phyloP scores from a whole-genome alignment of 2,888 invertebrate species.

The Cylloceria caligata region DNA sequence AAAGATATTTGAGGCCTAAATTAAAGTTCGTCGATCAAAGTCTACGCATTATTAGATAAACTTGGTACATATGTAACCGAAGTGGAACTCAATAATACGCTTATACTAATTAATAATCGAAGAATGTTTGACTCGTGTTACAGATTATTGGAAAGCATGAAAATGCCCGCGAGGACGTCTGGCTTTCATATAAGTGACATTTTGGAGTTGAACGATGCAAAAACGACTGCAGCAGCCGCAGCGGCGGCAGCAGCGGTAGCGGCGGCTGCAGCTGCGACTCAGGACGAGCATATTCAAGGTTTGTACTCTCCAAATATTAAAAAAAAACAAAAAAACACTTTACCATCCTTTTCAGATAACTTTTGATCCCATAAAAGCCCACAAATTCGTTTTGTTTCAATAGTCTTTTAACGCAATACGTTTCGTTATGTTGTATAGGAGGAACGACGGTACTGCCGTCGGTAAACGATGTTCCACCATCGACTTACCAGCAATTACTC shows the following conservation, averaged over 20 bases:
- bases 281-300: conserved; percentile 82
- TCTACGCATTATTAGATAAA: neutral
- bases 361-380: neutral
- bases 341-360: neutral
- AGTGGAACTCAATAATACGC: neutral
- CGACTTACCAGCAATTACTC: conserved; percentile 82
- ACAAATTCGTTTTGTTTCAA: neutral
- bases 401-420: neutral
- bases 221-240: conserved; percentile 68
- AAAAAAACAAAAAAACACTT: conserved; percentile 27
- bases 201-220: conserved; percentile 92
- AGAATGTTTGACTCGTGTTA: conserved; percentile 77
- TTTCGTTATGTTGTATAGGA: conserved; percentile 67
- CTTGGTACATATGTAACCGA: neutral
- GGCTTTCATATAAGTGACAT: conserved; percentile 98
- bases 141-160: conserved; percentile 93
- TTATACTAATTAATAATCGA: neutral
- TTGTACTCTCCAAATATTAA: neutral
- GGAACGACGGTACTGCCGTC: conserved; percentile 79
- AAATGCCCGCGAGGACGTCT: conserved; percentile 91
- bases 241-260: conserved; percentile 64
- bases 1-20: neutral
- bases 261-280: conserved; percentile 70
- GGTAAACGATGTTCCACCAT: conserved; percentile 77
- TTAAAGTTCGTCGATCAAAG: neutral